Evolutionary conservation across 2,888 invertebrate species (phyloP).

Genomic region (Sabatieria punctata): DNA sequence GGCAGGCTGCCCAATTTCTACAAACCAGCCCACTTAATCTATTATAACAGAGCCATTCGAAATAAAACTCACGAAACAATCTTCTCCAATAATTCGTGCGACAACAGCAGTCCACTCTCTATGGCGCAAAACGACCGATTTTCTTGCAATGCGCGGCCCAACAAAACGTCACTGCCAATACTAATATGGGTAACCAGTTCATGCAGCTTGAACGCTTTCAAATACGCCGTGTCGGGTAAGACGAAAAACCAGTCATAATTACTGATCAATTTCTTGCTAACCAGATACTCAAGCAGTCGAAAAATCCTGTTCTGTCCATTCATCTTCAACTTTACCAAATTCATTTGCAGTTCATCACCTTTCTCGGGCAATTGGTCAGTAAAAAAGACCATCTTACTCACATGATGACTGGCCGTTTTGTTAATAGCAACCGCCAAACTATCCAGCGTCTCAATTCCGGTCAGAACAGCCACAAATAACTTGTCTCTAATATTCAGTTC

Average conservation of each 20-base stretch:
- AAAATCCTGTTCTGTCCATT: too few relatives aligned
- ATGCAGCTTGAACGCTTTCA: conserved; percentile 57
- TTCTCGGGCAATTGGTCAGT: conserved; percentile 32
- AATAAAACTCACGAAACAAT: conserved; percentile 38
- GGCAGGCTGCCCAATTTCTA: not conserved
- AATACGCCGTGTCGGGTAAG: conserved; percentile 61
- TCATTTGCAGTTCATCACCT: not conserved
- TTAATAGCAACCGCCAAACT: conserved; percentile 65
- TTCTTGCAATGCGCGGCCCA: conserved; percentile 44
- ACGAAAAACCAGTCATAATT: conserved; percentile 84
- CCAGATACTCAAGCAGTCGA: conserved; percentile 70
- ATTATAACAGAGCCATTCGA: too few relatives aligned
- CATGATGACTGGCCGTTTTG: conserved; percentile 62
- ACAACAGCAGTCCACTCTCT: conserved; percentile 70
- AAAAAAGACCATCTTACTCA: conserved; percentile 65
- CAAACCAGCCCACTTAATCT: too few relatives aligned
- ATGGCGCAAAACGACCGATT: conserved; percentile 34
- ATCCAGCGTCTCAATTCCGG: conserved; percentile 41
- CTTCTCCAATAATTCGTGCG: conserved; percentile 63
- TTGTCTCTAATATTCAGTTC: conserved; percentile 82
- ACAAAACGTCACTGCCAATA: conserved; percentile 64
- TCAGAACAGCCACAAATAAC: conserved; percentile 66
- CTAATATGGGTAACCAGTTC: conserved; percentile 53
- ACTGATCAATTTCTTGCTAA: conserved; percentile 68
- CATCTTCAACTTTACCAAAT: conserved; percentile 50